A percentile compares a stretch with the other conserved stretches of the same genome.
phyloP scores from a whole-genome alignment of 2,113 vertebrate genomes.

The Mormoops blainvillei region DNA sequence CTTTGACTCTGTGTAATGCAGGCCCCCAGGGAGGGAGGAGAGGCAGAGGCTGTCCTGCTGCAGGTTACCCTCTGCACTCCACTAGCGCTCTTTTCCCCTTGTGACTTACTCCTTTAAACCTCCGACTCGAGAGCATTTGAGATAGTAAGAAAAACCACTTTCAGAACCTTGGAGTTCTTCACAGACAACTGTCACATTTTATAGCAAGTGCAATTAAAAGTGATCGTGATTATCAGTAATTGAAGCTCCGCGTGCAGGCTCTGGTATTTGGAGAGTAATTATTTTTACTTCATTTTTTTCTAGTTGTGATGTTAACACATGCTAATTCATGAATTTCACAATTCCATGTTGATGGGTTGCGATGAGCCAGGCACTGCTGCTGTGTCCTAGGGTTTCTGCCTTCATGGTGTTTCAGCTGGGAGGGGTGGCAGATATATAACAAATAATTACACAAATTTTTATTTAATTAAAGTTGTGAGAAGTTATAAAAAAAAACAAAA shows the following conservation, averaged over 20 bases:
- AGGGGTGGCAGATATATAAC: neutral
- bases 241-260: neutral
- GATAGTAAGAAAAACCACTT: constrained; percentile 12
- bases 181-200: neutral
- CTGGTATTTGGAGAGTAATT: neutral
- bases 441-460: neutral
- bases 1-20: neutral
- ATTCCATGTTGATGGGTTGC: neutral
- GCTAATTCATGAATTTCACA: neutral
- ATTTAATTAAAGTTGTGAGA: constrained; percentile 14
- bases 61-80: neutral
- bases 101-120: constrained; percentile 3
- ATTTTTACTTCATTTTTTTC: neutral
- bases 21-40: neutral
- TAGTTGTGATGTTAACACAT: neutral
- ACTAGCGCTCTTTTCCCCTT: neutral
- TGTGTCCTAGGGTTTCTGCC: neutral
- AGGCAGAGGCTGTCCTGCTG: neutral
- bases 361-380: neutral
- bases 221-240: neutral
- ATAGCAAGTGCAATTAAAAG: neutral
- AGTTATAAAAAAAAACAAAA: neutral
- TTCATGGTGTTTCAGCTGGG: neutral
- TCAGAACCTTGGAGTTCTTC: constrained; percentile 26
- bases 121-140: constrained; percentile 42